A percentile compares a stretch with the other conserved stretches of the same genome.
phyloP scores from a whole-genome alignment of 2,888 invertebrate species.

The Cephus runcator region DNA sequence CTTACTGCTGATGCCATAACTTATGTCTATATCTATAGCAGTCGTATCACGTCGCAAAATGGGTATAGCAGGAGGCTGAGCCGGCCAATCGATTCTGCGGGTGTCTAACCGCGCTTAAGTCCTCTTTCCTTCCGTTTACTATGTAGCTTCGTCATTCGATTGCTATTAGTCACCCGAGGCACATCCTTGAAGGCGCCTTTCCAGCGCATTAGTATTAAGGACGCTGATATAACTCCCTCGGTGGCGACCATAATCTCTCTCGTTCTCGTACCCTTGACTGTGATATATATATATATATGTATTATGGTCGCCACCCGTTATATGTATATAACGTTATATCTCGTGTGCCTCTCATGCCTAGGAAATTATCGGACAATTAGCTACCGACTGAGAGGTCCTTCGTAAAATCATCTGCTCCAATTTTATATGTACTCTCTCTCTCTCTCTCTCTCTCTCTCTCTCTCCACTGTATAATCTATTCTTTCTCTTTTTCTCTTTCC shows the following conservation, averaged over 20 bases:
- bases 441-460: too few species aligned
- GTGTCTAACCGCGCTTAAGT: slow-evolving; percentile 23
- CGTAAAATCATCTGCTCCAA: neutral
- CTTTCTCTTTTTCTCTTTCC: neutral
- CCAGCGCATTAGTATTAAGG: neutral
- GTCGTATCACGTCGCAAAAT: neutral
- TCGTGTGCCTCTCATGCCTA: too few species aligned
- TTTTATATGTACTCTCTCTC: neutral
- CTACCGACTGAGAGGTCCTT: neutral
- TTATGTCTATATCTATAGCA: neutral
- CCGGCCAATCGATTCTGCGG: slow-evolving; percentile 25
- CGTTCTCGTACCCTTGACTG: neutral
- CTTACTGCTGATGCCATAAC: neutral
- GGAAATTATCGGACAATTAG: slow-evolving; percentile 5
- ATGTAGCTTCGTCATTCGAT: neutral
- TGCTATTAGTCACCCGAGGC: slow-evolving; percentile 28
- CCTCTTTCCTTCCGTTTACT: neutral
- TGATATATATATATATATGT: slow-evolving; percentile 3
- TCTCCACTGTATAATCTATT: too few species aligned
- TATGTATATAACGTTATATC: slow-evolving; percentile 10
- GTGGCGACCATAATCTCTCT: neutral
- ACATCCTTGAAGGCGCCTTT: slow-evolving; percentile 13
- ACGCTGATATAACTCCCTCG: neutral
- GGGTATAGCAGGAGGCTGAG: neutral
- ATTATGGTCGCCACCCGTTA: neutral